Conservation (phyloP, 1,140 invertebrate genomes). For the Parapsyche elsis region DNA sequence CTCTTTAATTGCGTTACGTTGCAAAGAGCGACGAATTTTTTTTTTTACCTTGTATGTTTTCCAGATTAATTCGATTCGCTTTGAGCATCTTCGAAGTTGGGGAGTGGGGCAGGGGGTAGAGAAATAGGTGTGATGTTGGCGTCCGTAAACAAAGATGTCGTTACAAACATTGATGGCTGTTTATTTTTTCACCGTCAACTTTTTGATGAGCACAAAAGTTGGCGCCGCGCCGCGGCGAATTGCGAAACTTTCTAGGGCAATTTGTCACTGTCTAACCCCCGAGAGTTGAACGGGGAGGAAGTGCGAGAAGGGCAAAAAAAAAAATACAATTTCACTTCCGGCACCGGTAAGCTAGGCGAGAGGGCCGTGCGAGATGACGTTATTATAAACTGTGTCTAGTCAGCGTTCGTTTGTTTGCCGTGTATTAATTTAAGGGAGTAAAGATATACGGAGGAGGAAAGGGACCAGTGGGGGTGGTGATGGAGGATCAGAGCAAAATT, state of each 20-base stretch:
- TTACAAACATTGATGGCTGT: conserved; percentile 51
- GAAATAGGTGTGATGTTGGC: background rate
- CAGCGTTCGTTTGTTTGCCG: conserved; percentile 48
- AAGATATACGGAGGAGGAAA: no score
- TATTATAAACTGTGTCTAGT: conserved; percentile 53
- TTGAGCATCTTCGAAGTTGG: background rate
- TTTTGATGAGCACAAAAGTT: conserved; percentile 48
- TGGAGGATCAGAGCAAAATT: no score
- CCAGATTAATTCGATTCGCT: background rate
- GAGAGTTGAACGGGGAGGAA: no score
- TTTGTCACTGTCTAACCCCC: conserved; percentile 53
- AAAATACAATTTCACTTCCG: conserved; percentile 52
- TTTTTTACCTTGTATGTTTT: background rate
- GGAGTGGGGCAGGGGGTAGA: background rate
- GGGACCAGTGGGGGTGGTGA: no score
- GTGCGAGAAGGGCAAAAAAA: conserved; percentile 5
- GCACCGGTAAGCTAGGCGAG: background rate
- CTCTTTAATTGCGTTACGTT: no score
- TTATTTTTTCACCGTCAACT: conserved; percentile 49
- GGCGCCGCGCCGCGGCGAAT: conserved; percentile 26
- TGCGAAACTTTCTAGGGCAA: conserved; percentile 46
- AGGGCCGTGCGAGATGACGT: conserved; percentile 44
- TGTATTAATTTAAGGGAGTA: conserved; percentile 48
- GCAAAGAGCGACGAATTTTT: no score
- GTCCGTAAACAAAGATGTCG: conserved; percentile 42